Evolutionary conservation across 2,888 invertebrate genomes (phyloP), one percentile per base, ranked within the genome.

Genomic region (Drosophila basisetae): DNA sequence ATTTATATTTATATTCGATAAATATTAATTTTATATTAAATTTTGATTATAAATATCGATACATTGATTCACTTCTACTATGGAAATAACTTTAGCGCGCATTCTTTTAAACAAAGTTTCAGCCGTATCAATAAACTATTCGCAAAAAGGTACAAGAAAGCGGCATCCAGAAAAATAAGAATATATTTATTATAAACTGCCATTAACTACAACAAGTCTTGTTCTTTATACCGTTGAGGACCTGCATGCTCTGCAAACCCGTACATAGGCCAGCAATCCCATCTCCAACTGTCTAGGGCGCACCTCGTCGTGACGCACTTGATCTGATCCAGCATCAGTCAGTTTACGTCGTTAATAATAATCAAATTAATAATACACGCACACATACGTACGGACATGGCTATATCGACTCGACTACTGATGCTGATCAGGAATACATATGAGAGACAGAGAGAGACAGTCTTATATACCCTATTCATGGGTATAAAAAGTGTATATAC

Each of bases 221-320:
- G 11, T 43, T 22, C 43, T 22, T 22, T 22, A 5, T 22, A 41
- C n/a, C n/a, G 4, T 22, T 41, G n/a, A n/a, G 10, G n/a, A 41
- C 10, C 41, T n/a, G 10, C n/a, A 4, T n/a, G n/a, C n/a, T 43
- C 41, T 22, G 41, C 22, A 22, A 43, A 43, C 22, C 11, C 22
- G 22, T 11, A 41, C 4, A 2, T n/a, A n/a, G n/a, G n/a, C n/a
- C 10, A 4, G n/a, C 41, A 11, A 16, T 37, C 37, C 3, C 37
- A 37, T 6, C 37, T 37, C 16, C 37, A 37, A 43, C 22, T 22
- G 11, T 22, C 11, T 5, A 22, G 22, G 41, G 41, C 22, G 78
- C 89, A 4, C 89, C 92, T 4, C 84, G 90, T n/a, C 91, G 92
- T 6, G 93, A 92, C 2, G 80, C 92, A 4, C 93, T 93, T 65